Evolutionary conservation across 1,140 invertebrate species (phyloP), one percentile per base, ranked within the genome.

Genomic region (Diabrotica undecimpunctata): DNA sequence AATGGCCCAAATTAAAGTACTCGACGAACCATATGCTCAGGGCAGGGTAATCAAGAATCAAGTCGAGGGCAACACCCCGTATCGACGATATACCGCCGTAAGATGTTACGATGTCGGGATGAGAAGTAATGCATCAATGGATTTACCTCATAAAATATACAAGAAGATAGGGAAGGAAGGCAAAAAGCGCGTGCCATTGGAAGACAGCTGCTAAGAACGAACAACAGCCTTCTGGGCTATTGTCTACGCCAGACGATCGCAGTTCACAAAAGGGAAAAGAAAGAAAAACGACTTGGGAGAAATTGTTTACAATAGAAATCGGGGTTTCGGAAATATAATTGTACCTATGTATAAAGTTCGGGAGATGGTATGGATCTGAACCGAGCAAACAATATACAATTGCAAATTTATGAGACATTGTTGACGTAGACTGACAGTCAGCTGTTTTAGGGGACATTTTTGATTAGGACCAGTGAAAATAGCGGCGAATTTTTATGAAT

Each of bases 241-340:
- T 57, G 55, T 57, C 55, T 37, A 57, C 55, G 55, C 55, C 55
- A 57, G 55, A 57, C 55, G 55, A 57, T 36, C 55, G 55, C 55
- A 12, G 38, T 57, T 37, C n/a, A 57, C 55, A 57, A 57, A 37
- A 57, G 25, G 37, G 38, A 57, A 38, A 57, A 37, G 25, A 36
- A 38, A 57, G 55, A 57, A 57, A 57, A 57, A 55, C 25, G 55
- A 57, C 55, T 57, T 57, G 55, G n/a, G 37, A 37, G 41, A 46
- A 46, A 46, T 46, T 46, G 41, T 46, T 46, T 46, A 46, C 41
- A 46, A 46, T 46, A 46, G 41, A 46, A 25, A 46, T 46, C 41
- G n/a, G n/a, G 41, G 41, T 5, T 46, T 46, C 41, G 41, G 41
- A 46, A 46, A 46, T 46, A 46, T 46, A 46, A 46, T 10, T 46